A percentile compares a stretch with the other conserved stretches of the same genome.
Evolutionary conservation across 2,888 invertebrate species (phyloP).

Genomic region (Deilephila elpenor): DNA sequence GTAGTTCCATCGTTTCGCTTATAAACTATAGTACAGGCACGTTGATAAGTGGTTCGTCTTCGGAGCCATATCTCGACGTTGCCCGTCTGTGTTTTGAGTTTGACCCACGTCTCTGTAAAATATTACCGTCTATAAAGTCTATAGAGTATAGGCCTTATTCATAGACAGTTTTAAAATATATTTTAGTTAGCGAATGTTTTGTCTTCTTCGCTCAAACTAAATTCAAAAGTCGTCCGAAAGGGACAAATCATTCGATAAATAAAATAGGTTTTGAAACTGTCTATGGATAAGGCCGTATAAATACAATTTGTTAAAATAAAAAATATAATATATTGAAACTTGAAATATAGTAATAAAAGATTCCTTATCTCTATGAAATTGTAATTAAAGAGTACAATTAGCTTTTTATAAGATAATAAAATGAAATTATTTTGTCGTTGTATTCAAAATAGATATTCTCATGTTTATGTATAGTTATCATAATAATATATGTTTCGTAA

Average conservation of each 20-base stretch:
- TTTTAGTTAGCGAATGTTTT: too few relatives aligned
- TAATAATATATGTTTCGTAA: conserved; percentile 46
- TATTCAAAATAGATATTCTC: conserved; percentile 44
- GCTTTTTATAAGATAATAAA: conserved; percentile 56
- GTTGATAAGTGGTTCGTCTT: background rate
- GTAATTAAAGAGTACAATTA: conserved; percentile 72
- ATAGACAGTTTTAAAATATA: too few relatives aligned
- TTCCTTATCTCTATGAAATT: conserved; percentile 37
- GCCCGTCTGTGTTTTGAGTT: background rate
- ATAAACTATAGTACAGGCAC: background rate
- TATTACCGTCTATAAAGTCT: background rate
- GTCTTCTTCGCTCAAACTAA: too few relatives aligned
- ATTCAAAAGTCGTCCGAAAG: too few relatives aligned
- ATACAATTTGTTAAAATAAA: background rate
- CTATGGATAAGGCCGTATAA: too few relatives aligned
- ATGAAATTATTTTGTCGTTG: conserved; percentile 57
- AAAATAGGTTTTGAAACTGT: too few relatives aligned
- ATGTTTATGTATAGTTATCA: conserved; percentile 32
- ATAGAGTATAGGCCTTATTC: too few relatives aligned
- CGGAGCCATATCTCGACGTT: background rate
- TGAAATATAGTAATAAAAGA: background rate
- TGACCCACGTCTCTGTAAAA: background rate
- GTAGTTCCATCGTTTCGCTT: conserved; percentile 31
- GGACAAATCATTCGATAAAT: too few relatives aligned
- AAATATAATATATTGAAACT: background rate